Percentiles rank a stretch among this genome's conserved stretches.
These are phyloP conservation scores for Athalia circularis DNA, from an alignment of 2,888 invertebrate genomes.

Conservation along the genomic window DNA sequence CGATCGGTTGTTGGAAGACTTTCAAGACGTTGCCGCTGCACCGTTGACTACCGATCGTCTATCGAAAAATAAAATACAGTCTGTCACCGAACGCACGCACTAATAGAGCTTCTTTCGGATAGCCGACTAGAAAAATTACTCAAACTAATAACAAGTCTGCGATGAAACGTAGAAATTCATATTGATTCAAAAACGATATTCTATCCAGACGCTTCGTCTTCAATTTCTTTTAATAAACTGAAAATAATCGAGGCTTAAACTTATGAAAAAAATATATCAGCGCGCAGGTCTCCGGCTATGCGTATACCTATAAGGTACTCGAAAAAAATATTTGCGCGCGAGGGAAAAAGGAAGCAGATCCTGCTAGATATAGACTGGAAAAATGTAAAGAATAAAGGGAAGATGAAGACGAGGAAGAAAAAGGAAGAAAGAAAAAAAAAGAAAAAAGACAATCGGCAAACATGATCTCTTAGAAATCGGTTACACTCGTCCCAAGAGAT, in stretches of 20 bases:
- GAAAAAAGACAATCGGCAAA: conserved; percentile 37
- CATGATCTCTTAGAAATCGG: conserved; percentile 31
- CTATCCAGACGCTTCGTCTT: too few relatives aligned
- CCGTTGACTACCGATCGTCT: background rate
- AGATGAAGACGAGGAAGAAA: background rate
- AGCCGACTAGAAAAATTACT: background rate
- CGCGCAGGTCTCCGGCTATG: too few relatives aligned
- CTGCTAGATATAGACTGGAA: background rate
- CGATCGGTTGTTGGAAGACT: background rate
- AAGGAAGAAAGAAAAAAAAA: conserved; percentile 15
- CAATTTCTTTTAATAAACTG: too few relatives aligned
- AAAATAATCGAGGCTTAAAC: too few relatives aligned
- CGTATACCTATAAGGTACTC: too few relatives aligned
- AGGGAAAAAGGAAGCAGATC: conserved; percentile 23
- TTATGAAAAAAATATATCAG: too few relatives aligned
- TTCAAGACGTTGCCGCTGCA: background rate
- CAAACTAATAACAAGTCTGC: too few relatives aligned
- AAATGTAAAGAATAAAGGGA: background rate
- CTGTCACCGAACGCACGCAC: background rate
- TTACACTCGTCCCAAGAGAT: background rate
- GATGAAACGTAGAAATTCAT: too few relatives aligned
- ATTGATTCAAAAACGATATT: too few relatives aligned
- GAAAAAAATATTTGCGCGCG: background rate
- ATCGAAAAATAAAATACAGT: background rate
- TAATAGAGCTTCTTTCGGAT: background rate